A percentile compares a stretch with the other conserved stretches of the same genome.
These are phyloP conservation scores for Cololabis saira DNA, from an alignment of 2,113 vertebrate genomes.

Conservation along the genomic window DNA sequence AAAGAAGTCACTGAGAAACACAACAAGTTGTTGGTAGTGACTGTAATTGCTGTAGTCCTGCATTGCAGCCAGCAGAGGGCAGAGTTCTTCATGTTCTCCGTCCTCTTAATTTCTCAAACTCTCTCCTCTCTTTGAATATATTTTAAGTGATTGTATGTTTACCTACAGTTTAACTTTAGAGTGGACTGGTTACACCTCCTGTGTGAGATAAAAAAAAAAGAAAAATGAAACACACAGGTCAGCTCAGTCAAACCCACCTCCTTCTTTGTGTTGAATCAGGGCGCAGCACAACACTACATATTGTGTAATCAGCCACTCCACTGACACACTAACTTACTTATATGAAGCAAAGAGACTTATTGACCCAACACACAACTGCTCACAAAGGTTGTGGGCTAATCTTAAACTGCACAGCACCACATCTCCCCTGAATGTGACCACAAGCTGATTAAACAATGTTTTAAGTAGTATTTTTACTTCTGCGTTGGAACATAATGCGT, in stretches of 20 bases:
- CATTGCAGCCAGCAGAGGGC: constrained; percentile 51
- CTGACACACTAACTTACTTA: constrained; percentile 53
- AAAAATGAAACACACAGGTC: constrained; percentile 33
- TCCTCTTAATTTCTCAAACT: constrained; percentile 12
- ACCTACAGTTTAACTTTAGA: constrained; percentile 18
- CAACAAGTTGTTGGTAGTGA: constrained; percentile 28
- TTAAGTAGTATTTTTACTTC: constrained; percentile 25
- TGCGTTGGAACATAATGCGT: constrained; percentile 17
- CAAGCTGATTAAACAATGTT: constrained; percentile 40
- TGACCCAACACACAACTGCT: constrained; percentile 33
- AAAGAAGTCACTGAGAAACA: constrained; percentile 46
- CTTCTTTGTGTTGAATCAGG: constrained; percentile 21
- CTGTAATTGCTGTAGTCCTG: constrained; percentile 21
- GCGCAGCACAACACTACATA: constrained; percentile 27
- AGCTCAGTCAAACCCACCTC: constrained; percentile 30
- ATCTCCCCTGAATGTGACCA: constrained; percentile 33
- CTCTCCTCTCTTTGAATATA: not conserved
- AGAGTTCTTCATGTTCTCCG: constrained; percentile 38
- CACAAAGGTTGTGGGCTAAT: constrained; percentile 29
- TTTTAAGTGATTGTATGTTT: constrained; percentile 34
- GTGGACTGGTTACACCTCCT: constrained; percentile 1
- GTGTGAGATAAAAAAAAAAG: too few species aligned
- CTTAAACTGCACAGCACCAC: constrained; percentile 40
- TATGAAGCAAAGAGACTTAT: constrained; percentile 49
- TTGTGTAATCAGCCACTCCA: constrained; percentile 54